These are phyloP conservation scores for Zosterops hypoxanthus DNA, from an alignment of 2,113 vertebrate species.

Conservation along the genomic window DNA sequence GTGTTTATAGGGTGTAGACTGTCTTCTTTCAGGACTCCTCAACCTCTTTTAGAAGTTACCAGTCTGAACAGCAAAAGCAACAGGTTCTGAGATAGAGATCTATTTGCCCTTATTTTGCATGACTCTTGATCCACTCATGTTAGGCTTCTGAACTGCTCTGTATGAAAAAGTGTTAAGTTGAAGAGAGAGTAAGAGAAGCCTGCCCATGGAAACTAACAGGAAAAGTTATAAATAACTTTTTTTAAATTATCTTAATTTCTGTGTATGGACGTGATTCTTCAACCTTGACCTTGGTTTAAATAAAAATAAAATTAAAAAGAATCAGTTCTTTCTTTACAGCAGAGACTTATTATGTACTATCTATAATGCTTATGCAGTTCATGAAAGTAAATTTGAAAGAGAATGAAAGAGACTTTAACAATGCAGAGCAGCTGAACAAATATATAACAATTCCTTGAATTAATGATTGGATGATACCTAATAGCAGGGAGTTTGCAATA, in stretches of 20 bases:
- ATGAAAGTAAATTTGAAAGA: slow-evolving; percentile 53
- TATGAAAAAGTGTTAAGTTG: slow-evolving; percentile 8
- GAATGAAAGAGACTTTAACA: slow-evolving; percentile 39
- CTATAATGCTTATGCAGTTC: slow-evolving; percentile 2
- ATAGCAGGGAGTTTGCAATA: slow-evolving; percentile 57
- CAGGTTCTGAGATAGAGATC: not conserved
- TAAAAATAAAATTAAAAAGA: slow-evolving; percentile 58
- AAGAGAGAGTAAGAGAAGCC: not conserved
- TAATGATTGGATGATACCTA: slow-evolving; percentile 61
- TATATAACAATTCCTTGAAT: slow-evolving; percentile 56
- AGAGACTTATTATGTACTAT: slow-evolving; percentile 25
- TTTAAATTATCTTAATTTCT: slow-evolving; percentile 47
- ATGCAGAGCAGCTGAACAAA: slow-evolving; percentile 44
- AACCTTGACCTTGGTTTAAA: slow-evolving; percentile 58
- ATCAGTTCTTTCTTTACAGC: slow-evolving; percentile 2
- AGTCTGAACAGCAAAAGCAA: not conserved
- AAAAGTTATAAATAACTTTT: slow-evolving; percentile 54
- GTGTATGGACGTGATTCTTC: slow-evolving; percentile 19
- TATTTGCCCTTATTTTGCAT: not conserved
- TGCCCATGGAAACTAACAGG: not conserved
- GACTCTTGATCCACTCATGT: not conserved
- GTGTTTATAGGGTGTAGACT: not conserved
- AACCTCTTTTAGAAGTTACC: not conserved
- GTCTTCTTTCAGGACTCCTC: not conserved
- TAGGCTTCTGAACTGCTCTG: not conserved